A percentile compares a stretch with the other conserved stretches of the same genome.
Conservation (phyloP, 2,888 invertebrate genomes). For the Augiades crinisus region DNA sequence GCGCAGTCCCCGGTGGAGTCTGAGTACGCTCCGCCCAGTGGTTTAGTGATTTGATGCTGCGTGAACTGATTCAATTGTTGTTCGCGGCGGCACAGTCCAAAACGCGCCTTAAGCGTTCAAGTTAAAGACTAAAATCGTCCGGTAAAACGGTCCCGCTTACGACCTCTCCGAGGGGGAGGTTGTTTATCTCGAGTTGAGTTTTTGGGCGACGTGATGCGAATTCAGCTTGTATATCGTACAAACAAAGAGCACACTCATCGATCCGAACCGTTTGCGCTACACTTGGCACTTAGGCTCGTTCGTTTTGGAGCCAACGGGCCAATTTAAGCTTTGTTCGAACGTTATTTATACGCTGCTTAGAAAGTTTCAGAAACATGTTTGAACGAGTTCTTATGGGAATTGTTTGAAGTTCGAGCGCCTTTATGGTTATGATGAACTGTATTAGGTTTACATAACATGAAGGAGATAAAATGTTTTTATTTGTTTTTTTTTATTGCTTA, state of each 20-base stretch:
- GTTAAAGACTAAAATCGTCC: constrained; percentile 77
- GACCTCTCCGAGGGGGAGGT: constrained; percentile 71
- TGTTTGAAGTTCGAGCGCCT: constrained; percentile 58
- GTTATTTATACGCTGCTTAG: constrained; percentile 75
- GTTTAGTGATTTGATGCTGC: constrained; percentile 82
- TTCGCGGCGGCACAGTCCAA: constrained; percentile 58
- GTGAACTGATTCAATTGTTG: constrained; percentile 82
- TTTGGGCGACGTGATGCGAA: constrained; percentile 79
- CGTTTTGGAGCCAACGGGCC: constrained; percentile 43
- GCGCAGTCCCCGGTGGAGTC: constrained; percentile 73
- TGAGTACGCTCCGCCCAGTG: constrained; percentile 79
- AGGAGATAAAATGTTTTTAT: constrained; percentile 5
- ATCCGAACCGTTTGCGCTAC: constrained; percentile 55
- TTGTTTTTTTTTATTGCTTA: not conserved
- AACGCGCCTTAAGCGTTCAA: constrained; percentile 69
- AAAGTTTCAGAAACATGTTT: constrained; percentile 69
- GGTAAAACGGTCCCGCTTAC: constrained; percentile 73
- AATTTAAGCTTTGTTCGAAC: constrained; percentile 71
- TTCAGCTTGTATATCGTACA: constrained; percentile 75
- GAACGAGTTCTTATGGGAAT: constrained; percentile 68
- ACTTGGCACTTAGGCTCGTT: constrained; percentile 60
- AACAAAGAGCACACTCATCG: constrained; percentile 76
- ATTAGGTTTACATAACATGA: constrained; percentile 27
- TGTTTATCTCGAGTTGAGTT: constrained; percentile 80
- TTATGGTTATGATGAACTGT: constrained; percentile 45